These are phyloP conservation scores for Synanthedon andrenaeformis DNA, from an alignment of 2,888 invertebrate species.

Conservation along the genomic window DNA sequence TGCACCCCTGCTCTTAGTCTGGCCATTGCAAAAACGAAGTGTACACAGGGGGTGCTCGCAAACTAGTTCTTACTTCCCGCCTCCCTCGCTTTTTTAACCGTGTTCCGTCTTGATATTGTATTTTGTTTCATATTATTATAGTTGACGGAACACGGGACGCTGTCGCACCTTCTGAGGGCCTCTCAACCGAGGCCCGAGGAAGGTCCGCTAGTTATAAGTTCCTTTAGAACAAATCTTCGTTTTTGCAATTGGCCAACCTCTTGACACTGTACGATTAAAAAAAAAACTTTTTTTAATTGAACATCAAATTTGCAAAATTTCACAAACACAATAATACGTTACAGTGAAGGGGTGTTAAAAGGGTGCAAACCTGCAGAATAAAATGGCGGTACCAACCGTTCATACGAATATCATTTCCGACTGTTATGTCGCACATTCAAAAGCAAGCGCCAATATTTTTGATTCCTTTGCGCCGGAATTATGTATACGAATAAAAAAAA, in stretches of 20 bases:
- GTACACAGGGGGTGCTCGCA: conserved; percentile 77
- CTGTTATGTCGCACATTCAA: conserved; percentile 21
- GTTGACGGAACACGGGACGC: conserved; percentile 15
- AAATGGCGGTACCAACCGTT: not conserved
- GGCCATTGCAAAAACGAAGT: conserved; percentile 81
- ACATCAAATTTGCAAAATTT: conserved; percentile 25
- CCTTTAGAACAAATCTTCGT: conserved; percentile 69
- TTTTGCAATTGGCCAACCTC: conserved; percentile 72
- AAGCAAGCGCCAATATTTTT: conserved; percentile 48
- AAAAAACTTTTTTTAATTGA: conserved; percentile 25
- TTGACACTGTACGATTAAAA: conserved; percentile 56
- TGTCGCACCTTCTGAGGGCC: conserved; percentile 26
- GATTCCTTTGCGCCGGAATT: conserved; percentile 60
- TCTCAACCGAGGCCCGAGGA: conserved; percentile 30
- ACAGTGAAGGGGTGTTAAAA: conserved; percentile 64
- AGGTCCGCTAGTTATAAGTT: conserved; percentile 48
- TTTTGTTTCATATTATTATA: conserved; percentile 2
- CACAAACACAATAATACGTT: conserved; percentile 27
- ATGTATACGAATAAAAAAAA: conserved; percentile 66
- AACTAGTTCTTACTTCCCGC: conserved; percentile 64
- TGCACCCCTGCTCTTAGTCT: conserved; percentile 87
- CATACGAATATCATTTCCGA: conserved; percentile 6
- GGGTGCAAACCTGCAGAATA: conserved; percentile 39
- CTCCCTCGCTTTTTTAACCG: conserved; percentile 43
- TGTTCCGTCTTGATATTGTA: conserved; percentile 3